Percentiles rank a stretch among this genome's conserved stretches.
Conservation (phyloP, 1,140 invertebrate genomes). For the Zaprionus camerounensis region DNA sequence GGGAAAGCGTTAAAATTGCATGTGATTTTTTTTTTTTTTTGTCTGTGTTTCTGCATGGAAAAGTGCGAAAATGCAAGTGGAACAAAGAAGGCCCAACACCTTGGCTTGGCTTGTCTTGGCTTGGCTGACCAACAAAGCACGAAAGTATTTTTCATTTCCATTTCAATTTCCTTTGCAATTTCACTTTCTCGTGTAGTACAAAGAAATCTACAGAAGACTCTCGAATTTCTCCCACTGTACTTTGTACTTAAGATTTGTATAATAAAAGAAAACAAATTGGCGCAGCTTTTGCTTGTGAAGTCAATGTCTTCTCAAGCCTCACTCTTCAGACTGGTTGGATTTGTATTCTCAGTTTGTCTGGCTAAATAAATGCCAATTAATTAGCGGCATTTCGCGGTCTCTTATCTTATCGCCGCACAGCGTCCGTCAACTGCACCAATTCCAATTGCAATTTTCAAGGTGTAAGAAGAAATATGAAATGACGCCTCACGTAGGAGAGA, state of each 20-base stretch:
- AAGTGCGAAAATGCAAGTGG: conserved; percentile 71
- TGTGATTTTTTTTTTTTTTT: conserved; percentile 36
- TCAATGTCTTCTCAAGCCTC: background rate
- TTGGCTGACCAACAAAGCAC: conserved; percentile 35
- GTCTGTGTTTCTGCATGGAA: conserved; percentile 48
- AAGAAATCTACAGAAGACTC: background rate
- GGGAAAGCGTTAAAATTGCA: conserved; percentile 67
- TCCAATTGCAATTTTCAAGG: conserved; percentile 21
- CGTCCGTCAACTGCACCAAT: conserved; percentile 33
- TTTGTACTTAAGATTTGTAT: background rate
- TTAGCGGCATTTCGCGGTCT: conserved; percentile 48
- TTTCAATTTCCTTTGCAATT: conserved; percentile 26
- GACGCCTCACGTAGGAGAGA: conserved; percentile 53
- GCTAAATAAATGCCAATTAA: conserved; percentile 55
- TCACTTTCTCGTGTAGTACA: conserved; percentile 28
- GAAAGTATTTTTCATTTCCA: conserved; percentile 35
- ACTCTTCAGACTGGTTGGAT: background rate
- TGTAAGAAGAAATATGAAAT: conserved; percentile 61
- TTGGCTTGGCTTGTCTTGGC: conserved; percentile 8
- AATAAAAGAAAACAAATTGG: background rate
- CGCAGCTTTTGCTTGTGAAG: background rate
- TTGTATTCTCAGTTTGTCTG: background rate
- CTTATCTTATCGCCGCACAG: conserved; percentile 41
- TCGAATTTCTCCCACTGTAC: background rate
- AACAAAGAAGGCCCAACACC: conserved; percentile 14